These are phyloP conservation scores for Pristionchus maxplancki DNA, from an alignment of 2,888 invertebrate genomes.

Conservation along the genomic window DNA sequence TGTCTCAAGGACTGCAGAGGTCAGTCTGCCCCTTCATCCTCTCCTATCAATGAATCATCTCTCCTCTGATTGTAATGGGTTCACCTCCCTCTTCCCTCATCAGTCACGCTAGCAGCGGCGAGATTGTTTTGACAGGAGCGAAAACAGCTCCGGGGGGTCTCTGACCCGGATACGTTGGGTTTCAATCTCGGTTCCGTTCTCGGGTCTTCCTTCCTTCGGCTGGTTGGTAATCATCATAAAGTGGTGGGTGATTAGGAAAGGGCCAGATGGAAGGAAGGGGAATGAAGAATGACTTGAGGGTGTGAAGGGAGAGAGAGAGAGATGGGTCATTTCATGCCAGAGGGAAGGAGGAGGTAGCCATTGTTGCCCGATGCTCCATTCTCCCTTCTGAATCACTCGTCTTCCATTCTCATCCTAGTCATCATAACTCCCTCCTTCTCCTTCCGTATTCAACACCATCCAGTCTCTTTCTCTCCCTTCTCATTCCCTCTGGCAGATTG, in stretches of 20 bases:
- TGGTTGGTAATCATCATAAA: slow-evolving; percentile 9
- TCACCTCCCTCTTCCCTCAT: slow-evolving; percentile 11
- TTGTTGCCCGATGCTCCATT: background rate
- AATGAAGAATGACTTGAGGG: slow-evolving; percentile 4
- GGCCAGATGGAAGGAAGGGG: background rate
- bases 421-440: slow-evolving; percentile 32
- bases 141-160: background rate
- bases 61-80: background rate
- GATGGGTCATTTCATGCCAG: background rate
- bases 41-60: slow-evolving; percentile 7
- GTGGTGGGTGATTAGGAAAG: background rate
- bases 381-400: background rate
- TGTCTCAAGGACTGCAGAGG: background rate
- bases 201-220: background rate
- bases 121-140: slow-evolving; percentile 13
- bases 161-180: background rate
- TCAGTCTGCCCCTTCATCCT: background rate
- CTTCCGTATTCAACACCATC: slow-evolving; percentile 1
- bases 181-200: background rate
- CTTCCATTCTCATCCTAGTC: slow-evolving; percentile 15
- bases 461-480: background rate
- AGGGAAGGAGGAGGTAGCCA: slow-evolving; percentile 2
- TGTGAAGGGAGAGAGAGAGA: background rate
- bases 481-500: background rate
- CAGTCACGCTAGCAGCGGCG: background rate